Conservation (phyloP, 2,888 invertebrate genomes). For the Chelonus formosanus region DNA sequence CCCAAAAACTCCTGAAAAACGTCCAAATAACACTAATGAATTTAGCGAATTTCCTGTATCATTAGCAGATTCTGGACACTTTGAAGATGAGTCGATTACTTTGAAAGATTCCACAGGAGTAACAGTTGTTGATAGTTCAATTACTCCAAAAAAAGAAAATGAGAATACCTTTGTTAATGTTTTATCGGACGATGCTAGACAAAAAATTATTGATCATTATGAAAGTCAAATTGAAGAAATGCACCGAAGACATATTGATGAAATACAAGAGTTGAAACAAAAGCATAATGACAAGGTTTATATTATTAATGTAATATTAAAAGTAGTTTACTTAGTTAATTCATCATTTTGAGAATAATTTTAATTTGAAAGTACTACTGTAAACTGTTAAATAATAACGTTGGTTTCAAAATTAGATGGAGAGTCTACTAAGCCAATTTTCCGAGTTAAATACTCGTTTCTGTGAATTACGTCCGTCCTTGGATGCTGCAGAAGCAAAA, state of each 20-base stretch:
- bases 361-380: no score
- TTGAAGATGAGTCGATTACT: conserved; percentile 83
- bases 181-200: conserved; percentile 73
- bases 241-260: conserved; percentile 71
- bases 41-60: conserved; percentile 75
- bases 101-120: conserved; percentile 77
- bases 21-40: conserved; percentile 46
- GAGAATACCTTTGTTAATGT: conserved; percentile 21
- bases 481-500: conserved; percentile 75
- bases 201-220: conserved; percentile 75
- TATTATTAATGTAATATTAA: conserved; percentile 1
- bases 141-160: conserved; percentile 18
- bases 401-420: conserved; percentile 66
- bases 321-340: neutral
- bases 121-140: conserved; percentile 16
- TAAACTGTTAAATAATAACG: no score
- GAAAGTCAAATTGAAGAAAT: conserved; percentile 81
- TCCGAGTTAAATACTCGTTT: conserved; percentile 81
- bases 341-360: neutral
- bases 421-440: conserved; percentile 76
- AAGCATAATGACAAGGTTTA: conserved; percentile 76
- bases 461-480: conserved; percentile 79
- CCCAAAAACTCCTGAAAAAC: conserved; percentile 67
- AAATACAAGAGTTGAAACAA: conserved; percentile 80
- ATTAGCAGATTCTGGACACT: conserved; percentile 86